A percentile compares a stretch with the other conserved stretches of the same genome.
These are phyloP conservation scores for Hydroisotoma schaefferi DNA, from an alignment of 2,888 invertebrate genomes.

Conservation along the genomic window DNA sequence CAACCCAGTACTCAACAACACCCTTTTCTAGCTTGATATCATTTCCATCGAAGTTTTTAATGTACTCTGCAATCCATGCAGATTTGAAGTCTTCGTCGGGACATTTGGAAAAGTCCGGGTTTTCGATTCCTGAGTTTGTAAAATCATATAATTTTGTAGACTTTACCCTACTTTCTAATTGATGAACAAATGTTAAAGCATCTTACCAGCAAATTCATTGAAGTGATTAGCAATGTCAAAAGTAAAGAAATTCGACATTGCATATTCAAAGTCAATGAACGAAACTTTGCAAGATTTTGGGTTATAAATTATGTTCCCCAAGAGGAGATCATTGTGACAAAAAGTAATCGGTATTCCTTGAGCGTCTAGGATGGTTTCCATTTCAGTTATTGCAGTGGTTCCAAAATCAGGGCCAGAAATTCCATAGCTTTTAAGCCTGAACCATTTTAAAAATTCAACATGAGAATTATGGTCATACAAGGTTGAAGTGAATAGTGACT, in stretches of 20 bases:
- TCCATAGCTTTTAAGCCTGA: constrained; percentile 5
- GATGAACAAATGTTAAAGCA: constrained; percentile 48
- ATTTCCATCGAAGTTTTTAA: constrained; percentile 60
- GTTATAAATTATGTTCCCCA: constrained; percentile 89
- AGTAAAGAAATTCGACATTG: constrained; percentile 87
- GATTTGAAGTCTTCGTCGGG: constrained; percentile 74
- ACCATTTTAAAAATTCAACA: background rate
- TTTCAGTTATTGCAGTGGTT: constrained; percentile 56
- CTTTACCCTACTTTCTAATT: background rate
- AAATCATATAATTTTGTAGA: background rate
- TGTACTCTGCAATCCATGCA: constrained; percentile 74
- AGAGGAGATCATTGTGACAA: constrained; percentile 93
- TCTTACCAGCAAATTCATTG: constrained; percentile 88
- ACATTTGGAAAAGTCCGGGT: constrained; percentile 66
- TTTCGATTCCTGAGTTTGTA: constrained; percentile 58
- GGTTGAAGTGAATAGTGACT: background rate
- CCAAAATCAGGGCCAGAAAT: constrained; percentile 11
- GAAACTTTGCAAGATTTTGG: constrained; percentile 65
- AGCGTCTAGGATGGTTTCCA: constrained; percentile 62
- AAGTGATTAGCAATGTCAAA: constrained; percentile 98
- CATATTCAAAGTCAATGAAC: constrained; percentile 98
- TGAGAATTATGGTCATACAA: background rate
- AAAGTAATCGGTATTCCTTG: constrained; percentile 75
- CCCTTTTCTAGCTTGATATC: constrained; percentile 12
- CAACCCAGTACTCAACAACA: constrained; percentile 41